phyloP scores from a whole-genome alignment of 2,888 invertebrate species.

The Drosophila longiperda region DNA sequence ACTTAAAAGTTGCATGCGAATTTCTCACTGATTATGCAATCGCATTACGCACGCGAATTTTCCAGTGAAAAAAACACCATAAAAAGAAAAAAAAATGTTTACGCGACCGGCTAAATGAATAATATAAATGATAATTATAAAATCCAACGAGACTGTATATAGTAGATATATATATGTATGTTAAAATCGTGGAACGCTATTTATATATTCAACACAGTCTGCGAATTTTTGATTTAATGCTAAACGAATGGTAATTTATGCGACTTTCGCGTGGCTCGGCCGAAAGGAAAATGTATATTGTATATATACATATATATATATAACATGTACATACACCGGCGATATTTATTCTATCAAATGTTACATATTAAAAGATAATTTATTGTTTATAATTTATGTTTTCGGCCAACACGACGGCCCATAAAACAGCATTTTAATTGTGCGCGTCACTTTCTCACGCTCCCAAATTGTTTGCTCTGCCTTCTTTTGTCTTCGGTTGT shows the following conservation, averaged over 20 bases:
- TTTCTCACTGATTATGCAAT: conserved; percentile 48
- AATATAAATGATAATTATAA: conserved; percentile 38
- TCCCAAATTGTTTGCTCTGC: conserved; percentile 63
- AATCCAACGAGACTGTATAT: conserved; percentile 4
- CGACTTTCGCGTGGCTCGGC: conserved; percentile 71
- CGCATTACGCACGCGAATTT: conserved; percentile 51
- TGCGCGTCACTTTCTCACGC: conserved; percentile 77
- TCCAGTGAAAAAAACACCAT: conserved; percentile 30
- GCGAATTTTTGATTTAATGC: conserved; percentile 70
- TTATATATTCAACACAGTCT: conserved; percentile 51
- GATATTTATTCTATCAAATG: conserved; percentile 54
- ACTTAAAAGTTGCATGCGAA: conserved; percentile 37
- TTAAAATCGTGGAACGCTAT: conserved; percentile 24
- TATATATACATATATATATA: not conserved
- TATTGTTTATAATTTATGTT: conserved; percentile 77
- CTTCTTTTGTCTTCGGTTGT: conserved; percentile 21
- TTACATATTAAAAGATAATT: conserved; percentile 74
- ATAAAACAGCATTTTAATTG: conserved; percentile 73
- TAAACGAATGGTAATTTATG: conserved; percentile 72
- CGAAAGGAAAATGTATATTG: conserved; percentile 38
- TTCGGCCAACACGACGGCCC: conserved; percentile 57
- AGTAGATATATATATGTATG: conserved; percentile 16
- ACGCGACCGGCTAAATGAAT: conserved; percentile 25
- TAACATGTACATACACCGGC: conserved; percentile 8
- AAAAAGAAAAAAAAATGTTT: not conserved